Base-by-base conservation (phyloP, 2,113 vertebrate species). In the Thomomys bottae region DNA sequence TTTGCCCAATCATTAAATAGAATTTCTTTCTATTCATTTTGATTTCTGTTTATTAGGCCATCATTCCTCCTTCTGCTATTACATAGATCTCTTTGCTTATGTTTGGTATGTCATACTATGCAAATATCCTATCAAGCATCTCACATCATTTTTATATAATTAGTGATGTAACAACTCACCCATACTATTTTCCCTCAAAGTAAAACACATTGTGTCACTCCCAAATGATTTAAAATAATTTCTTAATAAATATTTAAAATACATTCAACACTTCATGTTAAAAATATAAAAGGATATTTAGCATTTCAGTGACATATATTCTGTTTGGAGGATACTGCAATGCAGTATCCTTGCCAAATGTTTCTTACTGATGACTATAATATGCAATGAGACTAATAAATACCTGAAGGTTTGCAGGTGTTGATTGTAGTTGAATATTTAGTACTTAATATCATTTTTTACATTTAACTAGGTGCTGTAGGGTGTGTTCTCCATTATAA, bases 401-500 rank as follows among this genome's bases (percentile, higher is more conserved):
- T 26, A 42, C 73, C 91, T 59, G 54, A 70, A 59, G 83, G 17
- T 1, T 38, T 45, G 21, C 6, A 34, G 17, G 49, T 54, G 18
- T 54, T 54, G 14, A 17, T 54, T 54, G 49, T 54, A 54, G 49
- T 36, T n/a, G 0, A 70, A 10, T 34, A 78, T 68, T 30, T 26
- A 21, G 1, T 59, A 57, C 23, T 79, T 92, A 61, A 54, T 42
- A 75, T 61, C n/a, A 23, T 24, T 75, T 87, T 87, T 84, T 93
- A 81, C 36, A 63, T 70, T 84, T 81, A 61, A 4, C 36, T 73
- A 59, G 66, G 32, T 80, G 28, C 67, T 70, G 70, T n/a, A 45
- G n/a, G 63, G 76, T 36, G 68, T 81, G 83, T n/a, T 64, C 86
- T 90, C 11, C 61, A 84, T 87, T 92, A 77, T 26, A 67, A 93